Evolutionary conservation across 2,113 vertebrate genomes (phyloP).

Genomic region (Antennarius striatus): DNA sequence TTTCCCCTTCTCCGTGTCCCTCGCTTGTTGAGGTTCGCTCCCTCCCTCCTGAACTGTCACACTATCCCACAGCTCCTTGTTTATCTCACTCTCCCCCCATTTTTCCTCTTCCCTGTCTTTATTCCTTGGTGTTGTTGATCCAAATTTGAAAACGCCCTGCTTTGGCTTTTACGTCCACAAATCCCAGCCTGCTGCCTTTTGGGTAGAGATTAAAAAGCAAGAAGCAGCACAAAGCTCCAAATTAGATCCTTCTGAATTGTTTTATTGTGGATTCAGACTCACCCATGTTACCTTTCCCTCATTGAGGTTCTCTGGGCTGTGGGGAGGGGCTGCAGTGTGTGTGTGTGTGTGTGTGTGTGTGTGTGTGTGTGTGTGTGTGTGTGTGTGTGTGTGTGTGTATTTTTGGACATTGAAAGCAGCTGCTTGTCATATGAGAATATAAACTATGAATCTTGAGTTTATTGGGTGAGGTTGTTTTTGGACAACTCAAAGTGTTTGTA

Average conservation of each 20-base stretch:
- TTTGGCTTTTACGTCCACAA: constrained; percentile 26
- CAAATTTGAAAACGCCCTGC: constrained; percentile 34
- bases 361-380: neutral
- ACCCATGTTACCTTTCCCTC: constrained; percentile 5
- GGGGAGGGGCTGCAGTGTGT: neutral
- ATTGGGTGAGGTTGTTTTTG: too few species aligned
- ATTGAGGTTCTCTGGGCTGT: neutral
- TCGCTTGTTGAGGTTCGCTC: constrained; percentile 18
- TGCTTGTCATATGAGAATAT: constrained; percentile 33
- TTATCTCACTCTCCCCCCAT: constrained; percentile 10
- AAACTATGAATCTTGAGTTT: constrained; percentile 14
- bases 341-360: neutral
- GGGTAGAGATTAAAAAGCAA: constrained; percentile 54
- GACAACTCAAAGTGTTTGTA: too few species aligned
- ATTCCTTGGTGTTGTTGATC: constrained; percentile 43
- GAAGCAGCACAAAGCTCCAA: constrained; percentile 35
- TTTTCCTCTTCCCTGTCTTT: constrained; percentile 33
- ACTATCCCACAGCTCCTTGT: constrained; percentile 3
- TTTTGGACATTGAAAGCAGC: neutral
- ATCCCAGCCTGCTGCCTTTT: constrained; percentile 11
- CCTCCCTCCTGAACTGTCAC: constrained; percentile 21
- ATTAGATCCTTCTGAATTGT: constrained; percentile 45
- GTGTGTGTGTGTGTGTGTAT: neutral
- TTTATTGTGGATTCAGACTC: constrained; percentile 33
- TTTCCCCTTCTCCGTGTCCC: constrained; percentile 25